Evolutionary conservation across 2,888 invertebrate species (phyloP).

Genomic region (Pogonocherus hispidulus): DNA sequence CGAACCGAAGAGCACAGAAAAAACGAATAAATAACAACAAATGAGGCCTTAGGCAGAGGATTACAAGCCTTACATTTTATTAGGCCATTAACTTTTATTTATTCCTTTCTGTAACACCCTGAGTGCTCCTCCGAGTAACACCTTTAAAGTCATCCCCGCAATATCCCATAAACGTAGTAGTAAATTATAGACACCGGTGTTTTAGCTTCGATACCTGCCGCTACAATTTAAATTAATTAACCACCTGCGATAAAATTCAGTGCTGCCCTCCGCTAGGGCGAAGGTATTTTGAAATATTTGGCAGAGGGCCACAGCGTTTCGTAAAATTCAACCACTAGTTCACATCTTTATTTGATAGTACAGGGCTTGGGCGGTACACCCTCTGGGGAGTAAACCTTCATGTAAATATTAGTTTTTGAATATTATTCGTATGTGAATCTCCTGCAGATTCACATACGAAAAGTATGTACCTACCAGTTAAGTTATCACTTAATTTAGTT

Average conservation of each 20-base stretch:
- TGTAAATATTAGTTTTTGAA: too few species aligned
- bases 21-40: too few species aligned
- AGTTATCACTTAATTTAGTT: too few species aligned
- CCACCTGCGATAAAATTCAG: neutral
- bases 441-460: too few species aligned
- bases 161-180: neutral
- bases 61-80: neutral
- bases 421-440: too few species aligned
- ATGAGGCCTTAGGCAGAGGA: neutral
- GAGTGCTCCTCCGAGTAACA: neutral
- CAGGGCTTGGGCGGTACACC: too few species aligned
- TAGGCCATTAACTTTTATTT: neutral
- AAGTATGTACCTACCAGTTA: too few species aligned
- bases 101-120: neutral
- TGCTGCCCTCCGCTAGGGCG: neutral
- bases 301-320: neutral
- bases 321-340: too few species aligned
- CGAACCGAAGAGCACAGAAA: too few species aligned
- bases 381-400: too few species aligned
- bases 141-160: neutral
- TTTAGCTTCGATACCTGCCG: neutral
- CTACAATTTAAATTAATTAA: slow-evolving; percentile 4
- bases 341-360: too few species aligned
- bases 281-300: neutral
- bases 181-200: neutral